phyloP scores from a whole-genome alignment of 1,140 invertebrate genomes.

The Drosophila obscura region DNA sequence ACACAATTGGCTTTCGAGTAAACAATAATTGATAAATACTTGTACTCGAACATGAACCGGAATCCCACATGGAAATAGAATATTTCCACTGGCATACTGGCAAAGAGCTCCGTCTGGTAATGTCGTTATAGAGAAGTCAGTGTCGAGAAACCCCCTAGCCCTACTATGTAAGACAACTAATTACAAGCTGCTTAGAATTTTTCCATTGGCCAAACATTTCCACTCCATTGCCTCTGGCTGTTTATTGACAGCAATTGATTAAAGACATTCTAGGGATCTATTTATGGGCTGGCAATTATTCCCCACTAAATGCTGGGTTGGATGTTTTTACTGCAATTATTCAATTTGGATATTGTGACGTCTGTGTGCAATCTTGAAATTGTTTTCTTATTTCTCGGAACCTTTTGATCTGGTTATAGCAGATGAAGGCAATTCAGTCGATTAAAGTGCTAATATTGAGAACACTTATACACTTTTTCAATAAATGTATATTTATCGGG shows the following conservation, averaged over 20 bases:
- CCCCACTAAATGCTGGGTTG: not conserved
- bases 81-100: conserved; percentile 11
- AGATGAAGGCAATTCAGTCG: too few relatives aligned
- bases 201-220: conserved; percentile 26
- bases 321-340: conserved; percentile 18
- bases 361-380: not conserved
- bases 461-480: too few relatives aligned
- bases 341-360: not conserved
- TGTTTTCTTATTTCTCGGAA: too few relatives aligned
- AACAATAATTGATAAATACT: conserved; percentile 36
- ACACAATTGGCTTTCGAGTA: conserved; percentile 2
- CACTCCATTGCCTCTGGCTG: conserved; percentile 15
- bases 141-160: conserved; percentile 30
- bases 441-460: too few relatives aligned
- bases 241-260: conserved; percentile 31
- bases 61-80: conserved; percentile 9
- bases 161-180: conserved; percentile 1
- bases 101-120: conserved; percentile 7
- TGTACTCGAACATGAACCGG: not conserved
- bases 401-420: too few relatives aligned
- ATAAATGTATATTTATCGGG: too few relatives aligned
- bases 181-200: conserved; percentile 13
- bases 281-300: not conserved
- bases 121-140: conserved; percentile 19
- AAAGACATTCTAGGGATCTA: conserved; percentile 10